These are phyloP conservation scores for Corapipo altera DNA, from an alignment of 2,113 vertebrate genomes.

Conservation along the genomic window DNA sequence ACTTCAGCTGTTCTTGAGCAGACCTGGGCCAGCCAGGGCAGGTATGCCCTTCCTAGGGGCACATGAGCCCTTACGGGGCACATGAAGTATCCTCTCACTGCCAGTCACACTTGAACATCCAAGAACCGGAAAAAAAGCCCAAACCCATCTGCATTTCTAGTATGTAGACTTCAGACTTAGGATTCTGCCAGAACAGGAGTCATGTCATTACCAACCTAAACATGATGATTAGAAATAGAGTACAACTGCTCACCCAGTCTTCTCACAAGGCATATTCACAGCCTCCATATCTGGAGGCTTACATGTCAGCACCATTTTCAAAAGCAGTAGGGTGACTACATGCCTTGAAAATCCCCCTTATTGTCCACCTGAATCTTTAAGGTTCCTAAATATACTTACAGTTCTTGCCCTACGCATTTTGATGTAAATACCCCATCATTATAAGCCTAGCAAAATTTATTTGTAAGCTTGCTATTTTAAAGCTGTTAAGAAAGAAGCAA, in stretches of 20 bases:
- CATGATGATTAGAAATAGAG: accelerated
- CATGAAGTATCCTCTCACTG: neutral
- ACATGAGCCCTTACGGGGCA: accelerated
- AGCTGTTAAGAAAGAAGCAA: neutral
- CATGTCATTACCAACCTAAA: neutral
- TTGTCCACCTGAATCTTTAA: neutral
- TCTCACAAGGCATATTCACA: neutral
- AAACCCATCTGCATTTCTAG: neutral
- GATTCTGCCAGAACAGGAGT: neutral
- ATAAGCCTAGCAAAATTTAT: neutral
- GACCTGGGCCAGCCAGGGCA: neutral
- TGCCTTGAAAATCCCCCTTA: neutral
- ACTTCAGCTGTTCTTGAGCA: neutral
- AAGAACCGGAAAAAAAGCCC: neutral
- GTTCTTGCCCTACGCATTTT: neutral
- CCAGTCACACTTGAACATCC: neutral
- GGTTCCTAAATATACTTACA: neutral
- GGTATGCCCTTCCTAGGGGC: neutral
- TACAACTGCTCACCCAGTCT: neutral
- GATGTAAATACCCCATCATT: neutral
- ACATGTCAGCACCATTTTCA: neutral
- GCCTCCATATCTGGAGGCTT: neutral
- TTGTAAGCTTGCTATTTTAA: neutral
- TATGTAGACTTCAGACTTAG: neutral
- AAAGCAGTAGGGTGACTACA: neutral